A percentile compares a stretch with the other conserved stretches of the same genome.
These are phyloP conservation scores for Coranthus polyacanthus DNA, from an alignment of 2,797 vertebrate genomes.

Conservation along the genomic window DNA sequence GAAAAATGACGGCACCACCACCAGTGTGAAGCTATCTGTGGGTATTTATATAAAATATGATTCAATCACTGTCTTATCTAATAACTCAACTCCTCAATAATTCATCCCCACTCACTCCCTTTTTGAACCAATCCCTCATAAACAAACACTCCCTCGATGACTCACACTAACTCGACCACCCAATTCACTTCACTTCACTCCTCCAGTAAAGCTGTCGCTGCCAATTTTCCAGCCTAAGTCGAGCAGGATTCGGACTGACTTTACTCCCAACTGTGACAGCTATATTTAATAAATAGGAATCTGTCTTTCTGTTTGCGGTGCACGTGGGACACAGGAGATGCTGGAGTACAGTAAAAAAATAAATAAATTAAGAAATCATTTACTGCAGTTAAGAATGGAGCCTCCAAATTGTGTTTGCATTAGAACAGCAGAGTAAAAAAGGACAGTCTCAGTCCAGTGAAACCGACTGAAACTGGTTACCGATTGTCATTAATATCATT, in stretches of 20 bases:
- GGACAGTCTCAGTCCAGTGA: constrained; percentile 4
- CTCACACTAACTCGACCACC: constrained; percentile 20
- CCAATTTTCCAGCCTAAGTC: constrained; percentile 44
- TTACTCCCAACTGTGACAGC: constrained; percentile 32
- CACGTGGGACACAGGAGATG: constrained; percentile 14
- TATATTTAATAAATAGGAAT: constrained; percentile 46
- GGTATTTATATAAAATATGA: constrained; percentile 6
- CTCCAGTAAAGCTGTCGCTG: constrained; percentile 16
- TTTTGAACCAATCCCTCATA: constrained; percentile 19
- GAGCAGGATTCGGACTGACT: constrained; percentile 47
- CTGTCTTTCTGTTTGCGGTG: constrained; percentile 16
- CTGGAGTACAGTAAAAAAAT: background rate
- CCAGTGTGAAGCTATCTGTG: background rate
- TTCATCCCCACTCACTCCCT: constrained; percentile 12
- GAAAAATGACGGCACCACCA: background rate
- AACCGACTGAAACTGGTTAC: constrained; percentile 1
- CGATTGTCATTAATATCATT: background rate
- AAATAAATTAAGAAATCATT: too few relatives aligned
- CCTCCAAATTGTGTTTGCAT: background rate
- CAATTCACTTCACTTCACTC: constrained; percentile 14
- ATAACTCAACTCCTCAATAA: constrained; percentile 19
- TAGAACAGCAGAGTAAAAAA: constrained; percentile 10
- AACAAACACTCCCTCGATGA: constrained; percentile 14
- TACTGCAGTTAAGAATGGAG: constrained; percentile 8
- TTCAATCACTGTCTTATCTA: constrained; percentile 9